phyloP scores from a whole-genome alignment of 2,113 vertebrate species.

The Chamaea fasciata region DNA sequence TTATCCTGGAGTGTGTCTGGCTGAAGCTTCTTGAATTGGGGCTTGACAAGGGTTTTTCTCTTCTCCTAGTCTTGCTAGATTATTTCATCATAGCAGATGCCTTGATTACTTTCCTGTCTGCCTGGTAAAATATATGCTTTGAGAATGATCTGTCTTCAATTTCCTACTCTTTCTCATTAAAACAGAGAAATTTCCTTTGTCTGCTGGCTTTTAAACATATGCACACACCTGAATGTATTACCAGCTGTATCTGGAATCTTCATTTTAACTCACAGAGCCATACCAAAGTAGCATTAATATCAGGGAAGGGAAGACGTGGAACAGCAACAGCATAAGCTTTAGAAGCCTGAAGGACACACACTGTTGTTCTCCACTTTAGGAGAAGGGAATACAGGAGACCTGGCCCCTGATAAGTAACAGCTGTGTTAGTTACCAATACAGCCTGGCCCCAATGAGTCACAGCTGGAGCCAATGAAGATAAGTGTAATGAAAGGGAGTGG shows the following conservation, averaged over 20 bases:
- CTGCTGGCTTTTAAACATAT: neutral
- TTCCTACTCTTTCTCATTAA: neutral
- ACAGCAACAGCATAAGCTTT: neutral
- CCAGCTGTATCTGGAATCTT: neutral
- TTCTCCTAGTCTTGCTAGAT: neutral
- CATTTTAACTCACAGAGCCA: neutral
- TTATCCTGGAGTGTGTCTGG: neutral
- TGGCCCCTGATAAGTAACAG: neutral
- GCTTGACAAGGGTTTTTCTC: neutral
- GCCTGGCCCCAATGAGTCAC: neutral
- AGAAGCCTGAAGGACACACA: neutral
- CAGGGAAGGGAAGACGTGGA: neutral
- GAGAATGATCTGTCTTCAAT: neutral
- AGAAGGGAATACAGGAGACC: neutral
- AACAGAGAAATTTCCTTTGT: neutral
- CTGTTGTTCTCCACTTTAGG: neutral
- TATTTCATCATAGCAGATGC: neutral
- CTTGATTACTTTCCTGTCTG: neutral
- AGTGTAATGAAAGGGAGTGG: neutral
- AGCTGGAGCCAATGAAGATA: neutral
- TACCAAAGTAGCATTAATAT: neutral
- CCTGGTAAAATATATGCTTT: neutral
- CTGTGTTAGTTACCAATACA: neutral
- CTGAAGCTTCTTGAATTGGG: neutral
- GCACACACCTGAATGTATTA: neutral